A percentile compares a stretch with the other conserved stretches of the same genome.
These are phyloP conservation scores for Leucopsar rothschildi DNA, from an alignment of 2,113 vertebrate species.

Conservation along the genomic window DNA sequence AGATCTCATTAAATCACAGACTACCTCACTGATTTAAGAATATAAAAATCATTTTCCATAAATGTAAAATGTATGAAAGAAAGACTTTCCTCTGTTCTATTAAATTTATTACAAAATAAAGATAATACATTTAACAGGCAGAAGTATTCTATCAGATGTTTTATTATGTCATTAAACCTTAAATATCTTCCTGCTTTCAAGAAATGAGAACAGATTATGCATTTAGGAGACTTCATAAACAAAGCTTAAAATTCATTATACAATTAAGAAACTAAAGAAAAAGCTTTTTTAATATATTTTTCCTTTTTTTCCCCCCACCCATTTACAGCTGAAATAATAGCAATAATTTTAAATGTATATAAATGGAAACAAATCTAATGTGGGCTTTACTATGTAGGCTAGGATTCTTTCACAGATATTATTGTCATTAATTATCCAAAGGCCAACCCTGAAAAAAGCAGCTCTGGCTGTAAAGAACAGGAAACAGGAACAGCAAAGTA, in stretches of 20 bases:
- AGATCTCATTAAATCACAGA: slow-evolving; percentile 31
- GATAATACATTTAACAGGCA: neutral
- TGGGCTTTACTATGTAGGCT: neutral
- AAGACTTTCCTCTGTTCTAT: neutral
- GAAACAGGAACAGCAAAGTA: neutral
- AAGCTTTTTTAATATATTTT: neutral
- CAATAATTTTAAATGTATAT: neutral
- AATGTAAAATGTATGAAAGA: neutral
- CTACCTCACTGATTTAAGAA: slow-evolving; percentile 12
- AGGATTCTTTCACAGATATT: neutral
- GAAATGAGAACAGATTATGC: neutral
- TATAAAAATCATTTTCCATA: neutral
- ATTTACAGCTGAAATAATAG: neutral
- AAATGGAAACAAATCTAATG: neutral
- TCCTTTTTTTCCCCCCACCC: neutral
- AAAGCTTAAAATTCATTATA: neutral
- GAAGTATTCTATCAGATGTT: neutral
- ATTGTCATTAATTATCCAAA: neutral
- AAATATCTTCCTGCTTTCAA: neutral
- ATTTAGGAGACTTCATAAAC: neutral
- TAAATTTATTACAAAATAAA: slow-evolving; percentile 11
- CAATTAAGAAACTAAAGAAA: neutral
- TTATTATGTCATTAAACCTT: neutral
- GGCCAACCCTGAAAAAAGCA: neutral
- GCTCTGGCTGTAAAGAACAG: neutral